These are phyloP conservation scores for Acanthococcus lagerstroemiae DNA, from an alignment of 2,888 invertebrate species.

Conservation along the genomic window DNA sequence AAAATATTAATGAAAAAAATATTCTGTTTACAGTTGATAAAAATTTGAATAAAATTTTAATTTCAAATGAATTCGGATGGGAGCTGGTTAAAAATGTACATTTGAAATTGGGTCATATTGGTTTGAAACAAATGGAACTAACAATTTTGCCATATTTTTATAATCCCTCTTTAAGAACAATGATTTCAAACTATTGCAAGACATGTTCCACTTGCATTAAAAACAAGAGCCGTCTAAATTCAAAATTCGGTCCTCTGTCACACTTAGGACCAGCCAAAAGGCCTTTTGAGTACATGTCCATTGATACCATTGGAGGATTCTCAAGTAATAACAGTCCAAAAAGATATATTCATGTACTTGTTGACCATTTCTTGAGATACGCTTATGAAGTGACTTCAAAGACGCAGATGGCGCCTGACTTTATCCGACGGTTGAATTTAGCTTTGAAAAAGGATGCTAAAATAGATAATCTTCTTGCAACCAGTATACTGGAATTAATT, in stretches of 20 bases:
- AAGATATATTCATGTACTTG: constrained; percentile 38
- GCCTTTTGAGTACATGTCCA: constrained; percentile 38
- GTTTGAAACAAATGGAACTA: constrained; percentile 30
- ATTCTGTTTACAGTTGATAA: constrained; percentile 29
- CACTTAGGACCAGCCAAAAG: no score
- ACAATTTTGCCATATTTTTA: no score
- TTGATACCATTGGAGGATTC: constrained; percentile 39
- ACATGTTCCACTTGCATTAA: no score
- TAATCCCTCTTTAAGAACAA: constrained; percentile 26
- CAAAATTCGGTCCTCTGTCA: constrained; percentile 36
- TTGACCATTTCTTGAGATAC: constrained; percentile 38
- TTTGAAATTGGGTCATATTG: constrained; percentile 33
- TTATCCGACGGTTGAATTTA: constrained; percentile 35
- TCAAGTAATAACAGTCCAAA: constrained; percentile 37
- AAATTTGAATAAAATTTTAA: no score
- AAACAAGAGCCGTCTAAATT: constrained; percentile 38
- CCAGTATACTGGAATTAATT: no score
- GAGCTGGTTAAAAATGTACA: constrained; percentile 32
- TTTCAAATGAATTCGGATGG: constrained; percentile 32
- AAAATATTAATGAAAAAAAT: constrained; percentile 20
- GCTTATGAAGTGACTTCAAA: constrained; percentile 37
- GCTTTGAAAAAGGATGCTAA: no score
- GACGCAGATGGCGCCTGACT: constrained; percentile 37
- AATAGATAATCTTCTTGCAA: no score
- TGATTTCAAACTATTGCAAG: constrained; percentile 35